Evolutionary conservation across 2,888 invertebrate species (phyloP).

Genomic region (Eilema depressum): DNA sequence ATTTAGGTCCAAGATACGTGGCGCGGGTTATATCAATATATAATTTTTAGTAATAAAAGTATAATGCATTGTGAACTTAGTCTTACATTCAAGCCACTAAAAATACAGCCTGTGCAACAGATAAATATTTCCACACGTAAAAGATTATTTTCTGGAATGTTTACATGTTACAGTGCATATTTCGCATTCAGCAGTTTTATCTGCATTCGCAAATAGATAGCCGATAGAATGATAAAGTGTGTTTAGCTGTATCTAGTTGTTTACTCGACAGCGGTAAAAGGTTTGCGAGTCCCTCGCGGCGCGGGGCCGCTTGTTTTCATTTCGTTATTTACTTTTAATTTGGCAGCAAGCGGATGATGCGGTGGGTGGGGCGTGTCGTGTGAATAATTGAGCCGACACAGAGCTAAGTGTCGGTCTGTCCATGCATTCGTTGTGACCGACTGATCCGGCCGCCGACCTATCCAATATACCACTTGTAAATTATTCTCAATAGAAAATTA

Average conservation of each 20-base stretch:
- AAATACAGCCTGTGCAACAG: background rate
- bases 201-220: conserved; percentile 79
- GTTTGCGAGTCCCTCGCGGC: conserved; percentile 85
- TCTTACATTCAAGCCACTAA: background rate
- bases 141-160: background rate
- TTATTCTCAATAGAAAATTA: background rate
- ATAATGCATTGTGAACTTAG: background rate
- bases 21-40: background rate
- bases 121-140: conserved; percentile 2
- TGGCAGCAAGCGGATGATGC: conserved; percentile 86
- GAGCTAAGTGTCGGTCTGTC: conserved; percentile 62
- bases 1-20: too few relatives aligned
- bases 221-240: conserved; percentile 84
- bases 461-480: conserved; percentile 28
- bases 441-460: conserved; percentile 20
- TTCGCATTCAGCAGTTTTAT: conserved; percentile 72
- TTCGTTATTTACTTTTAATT: conserved; percentile 87
- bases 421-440: conserved; percentile 38
- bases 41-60: background rate
- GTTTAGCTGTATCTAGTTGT: conserved; percentile 81
- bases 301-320: conserved; percentile 83
- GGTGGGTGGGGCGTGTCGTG: conserved; percentile 75
- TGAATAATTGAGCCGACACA: conserved; percentile 83
- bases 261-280: conserved; percentile 85
- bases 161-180: conserved; percentile 53